Conservation (phyloP, 1,140 invertebrate genomes). For the Bombus polaris region DNA sequence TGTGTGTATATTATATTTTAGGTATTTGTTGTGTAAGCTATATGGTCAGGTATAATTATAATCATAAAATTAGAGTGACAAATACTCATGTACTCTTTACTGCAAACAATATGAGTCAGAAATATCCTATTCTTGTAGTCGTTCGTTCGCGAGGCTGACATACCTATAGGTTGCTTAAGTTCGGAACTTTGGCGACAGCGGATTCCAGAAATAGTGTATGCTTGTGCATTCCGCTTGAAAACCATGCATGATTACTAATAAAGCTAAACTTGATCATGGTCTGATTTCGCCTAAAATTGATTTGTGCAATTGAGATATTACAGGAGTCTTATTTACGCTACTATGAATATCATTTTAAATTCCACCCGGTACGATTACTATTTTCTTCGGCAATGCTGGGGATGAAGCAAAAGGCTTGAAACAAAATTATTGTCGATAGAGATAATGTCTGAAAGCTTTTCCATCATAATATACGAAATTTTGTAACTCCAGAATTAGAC, state of each 20-base stretch:
- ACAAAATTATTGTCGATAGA: not conserved
- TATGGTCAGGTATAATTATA: too few species aligned
- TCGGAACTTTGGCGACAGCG: constrained; percentile 6
- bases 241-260: not conserved
- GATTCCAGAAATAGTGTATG: constrained; percentile 26
- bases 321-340: not conserved
- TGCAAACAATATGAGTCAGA: constrained; percentile 17
- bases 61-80: not conserved
- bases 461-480: too few species aligned
- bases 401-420: too few species aligned
- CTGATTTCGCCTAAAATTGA: not conserved
- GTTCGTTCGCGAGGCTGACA: not conserved
- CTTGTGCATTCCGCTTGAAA: not conserved
- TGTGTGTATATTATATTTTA: not conserved
- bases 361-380: not conserved
- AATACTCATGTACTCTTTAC: not conserved
- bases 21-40: not conserved
- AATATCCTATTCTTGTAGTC: constrained; percentile 13
- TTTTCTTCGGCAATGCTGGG: not conserved
- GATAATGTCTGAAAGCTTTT: not conserved
- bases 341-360: not conserved
- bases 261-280: not conserved
- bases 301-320: not conserved
- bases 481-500: not conserved
- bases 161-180: constrained; percentile 13